Evolutionary conservation across 64 coral and sea anemone genomes (phyloP).

Genomic region (Catalaphyllia jardinei): DNA sequence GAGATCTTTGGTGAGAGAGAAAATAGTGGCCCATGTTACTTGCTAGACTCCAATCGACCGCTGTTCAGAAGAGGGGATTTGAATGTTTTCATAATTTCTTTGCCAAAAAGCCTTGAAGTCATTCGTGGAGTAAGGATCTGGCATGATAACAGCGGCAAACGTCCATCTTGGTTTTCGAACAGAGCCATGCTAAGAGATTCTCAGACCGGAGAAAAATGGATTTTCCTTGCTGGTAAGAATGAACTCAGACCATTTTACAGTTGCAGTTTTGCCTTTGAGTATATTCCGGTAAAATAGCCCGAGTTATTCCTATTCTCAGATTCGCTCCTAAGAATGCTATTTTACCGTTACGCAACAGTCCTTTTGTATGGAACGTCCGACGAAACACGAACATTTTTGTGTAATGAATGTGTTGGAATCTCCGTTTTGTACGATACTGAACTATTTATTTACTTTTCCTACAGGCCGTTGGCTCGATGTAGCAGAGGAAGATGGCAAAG

Average conservation of each 20-base stretch:
- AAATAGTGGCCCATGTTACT: slow-evolving; percentile 12
- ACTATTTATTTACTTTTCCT: neutral
- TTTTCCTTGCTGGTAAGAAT: slow-evolving; percentile 47
- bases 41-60: slow-evolving; percentile 1
- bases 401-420: too few relatives aligned
- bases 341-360: too few relatives aligned
- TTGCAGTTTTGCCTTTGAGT: neutral
- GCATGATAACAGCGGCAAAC: slow-evolving; percentile 55
- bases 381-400: too few relatives aligned
- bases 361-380: too few relatives aligned
- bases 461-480: slow-evolving; percentile 69
- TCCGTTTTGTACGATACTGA: too few relatives aligned
- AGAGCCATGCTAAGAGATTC: slow-evolving; percentile 37
- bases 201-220: slow-evolving; percentile 52
- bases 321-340: too few relatives aligned
- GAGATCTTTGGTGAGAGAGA: slow-evolving; percentile 33
- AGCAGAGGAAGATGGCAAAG: slow-evolving; percentile 68
- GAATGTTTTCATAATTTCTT: slow-evolving; percentile 38
- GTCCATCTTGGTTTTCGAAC: slow-evolving; percentile 47
- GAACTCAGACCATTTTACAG: neutral
- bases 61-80: slow-evolving; percentile 47
- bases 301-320: too few relatives aligned
- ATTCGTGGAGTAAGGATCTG: slow-evolving; percentile 54
- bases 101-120: slow-evolving; percentile 30
- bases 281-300: neutral